These are phyloP conservation scores for Arctocebus calabarensis DNA, from an alignment of 2,797 vertebrate genomes.

Conservation along the genomic window DNA sequence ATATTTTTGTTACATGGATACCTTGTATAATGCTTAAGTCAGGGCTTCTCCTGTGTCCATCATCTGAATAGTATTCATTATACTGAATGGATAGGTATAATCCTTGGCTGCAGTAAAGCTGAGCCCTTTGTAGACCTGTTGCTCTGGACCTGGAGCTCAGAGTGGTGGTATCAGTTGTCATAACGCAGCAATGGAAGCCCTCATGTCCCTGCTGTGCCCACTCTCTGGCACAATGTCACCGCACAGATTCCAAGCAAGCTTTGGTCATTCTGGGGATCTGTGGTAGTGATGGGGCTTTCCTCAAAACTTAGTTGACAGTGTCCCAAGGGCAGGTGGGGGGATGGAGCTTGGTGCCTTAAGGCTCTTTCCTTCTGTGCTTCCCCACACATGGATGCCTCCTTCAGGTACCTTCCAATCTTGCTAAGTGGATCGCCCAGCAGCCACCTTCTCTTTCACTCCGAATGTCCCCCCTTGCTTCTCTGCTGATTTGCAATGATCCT, in stretches of 20 bases:
- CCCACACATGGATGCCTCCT: no score
- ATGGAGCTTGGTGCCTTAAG: no score
- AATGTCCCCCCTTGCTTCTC: no score
- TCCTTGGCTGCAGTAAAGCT: neutral
- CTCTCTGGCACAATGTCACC: neutral
- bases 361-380: no score
- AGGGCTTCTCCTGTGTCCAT: neutral
- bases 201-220: neutral
- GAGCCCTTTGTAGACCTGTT: neutral
- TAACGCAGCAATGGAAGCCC: neutral
- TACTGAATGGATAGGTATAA: neutral
- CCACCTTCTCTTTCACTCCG: no score
- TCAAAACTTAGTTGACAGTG: no score
- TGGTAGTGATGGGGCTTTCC: no score
- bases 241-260: neutral
- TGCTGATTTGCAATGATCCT: no score
- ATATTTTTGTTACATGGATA: neutral
- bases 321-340: no score
- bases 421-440: no score
- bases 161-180: neutral
- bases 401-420: no score
- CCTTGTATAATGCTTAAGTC: neutral
- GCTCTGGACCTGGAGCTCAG: neutral
- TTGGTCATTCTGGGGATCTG: neutral
- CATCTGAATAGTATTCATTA: neutral